Evolutionary conservation across 2,113 vertebrate species (phyloP).

Genomic region (Smithornis capensis): DNA sequence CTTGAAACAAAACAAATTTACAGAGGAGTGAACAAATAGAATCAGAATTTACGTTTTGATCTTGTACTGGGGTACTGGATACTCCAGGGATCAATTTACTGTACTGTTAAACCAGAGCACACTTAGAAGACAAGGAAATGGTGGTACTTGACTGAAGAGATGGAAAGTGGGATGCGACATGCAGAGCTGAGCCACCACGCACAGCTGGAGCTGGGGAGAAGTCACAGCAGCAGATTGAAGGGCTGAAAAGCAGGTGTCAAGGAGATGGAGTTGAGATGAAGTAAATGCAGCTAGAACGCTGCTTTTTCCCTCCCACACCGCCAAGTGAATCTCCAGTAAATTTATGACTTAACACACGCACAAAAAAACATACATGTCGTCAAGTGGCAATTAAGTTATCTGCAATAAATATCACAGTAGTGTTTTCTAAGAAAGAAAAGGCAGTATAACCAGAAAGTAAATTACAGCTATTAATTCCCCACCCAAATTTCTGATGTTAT

Average conservation of each 20-base stretch:
- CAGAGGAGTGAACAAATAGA: neutral
- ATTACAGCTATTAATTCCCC: constrained; percentile 10
- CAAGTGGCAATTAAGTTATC: neutral
- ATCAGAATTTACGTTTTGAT: neutral
- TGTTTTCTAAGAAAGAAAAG: neutral
- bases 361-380: neutral
- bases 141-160: neutral
- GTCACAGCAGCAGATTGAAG: neutral
- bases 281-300: neutral
- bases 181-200: fast-evolving
- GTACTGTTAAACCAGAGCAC: neutral
- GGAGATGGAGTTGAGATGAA: neutral
- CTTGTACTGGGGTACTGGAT: neutral
- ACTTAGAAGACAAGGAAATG: neutral
- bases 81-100: neutral
- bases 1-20: neutral
- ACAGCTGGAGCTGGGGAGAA: neutral
- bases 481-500: neutral
- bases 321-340: neutral
- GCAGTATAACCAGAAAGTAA: neutral
- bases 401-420: neutral
- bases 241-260: neutral
- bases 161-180: fast-evolving
- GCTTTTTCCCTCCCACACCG: neutral
- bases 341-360: neutral